Evolutionary conservation across 2,113 vertebrate genomes (phyloP), one percentile per base, ranked within the genome.

Genomic region (Varanus komodoensis): DNA sequence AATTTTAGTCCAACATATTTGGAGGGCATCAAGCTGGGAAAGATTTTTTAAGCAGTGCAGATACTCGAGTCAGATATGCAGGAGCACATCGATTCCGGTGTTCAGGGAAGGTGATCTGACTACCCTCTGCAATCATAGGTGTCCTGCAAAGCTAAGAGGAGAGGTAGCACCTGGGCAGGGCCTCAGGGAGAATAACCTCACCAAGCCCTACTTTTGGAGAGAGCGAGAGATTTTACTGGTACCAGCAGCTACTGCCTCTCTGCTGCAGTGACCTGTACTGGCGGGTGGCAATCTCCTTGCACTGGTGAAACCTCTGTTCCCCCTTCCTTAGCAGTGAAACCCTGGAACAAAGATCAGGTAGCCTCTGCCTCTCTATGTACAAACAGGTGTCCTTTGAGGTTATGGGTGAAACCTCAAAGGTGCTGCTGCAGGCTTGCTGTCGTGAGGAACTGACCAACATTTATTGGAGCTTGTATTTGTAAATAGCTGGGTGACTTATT

Each of bases 401-500:
- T 89, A 8, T 27, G 1, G 21, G 25, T 84, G 73, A 27, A 4
- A 75, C 54, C 75, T 78, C n/a, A 78, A 83, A 74, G 14, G 48
- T 95, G 91, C 93, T 95, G 94, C 93, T 94, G 23, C 82, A 88
- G 67, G 77, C 57, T 93, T 89, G 89, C 89, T 93, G 4, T 87
- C 89, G 86, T 88, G 68, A 91, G 86, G 1, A 2, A 84, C 48
- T 80, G 0, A 27, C 84, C 50, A 83, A 54, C 79, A 75, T 89
- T 92, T 74, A 25, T 89, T 88, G 14, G 83, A 74, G 87, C 69
- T 88, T 87, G 61, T 84, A 21, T 29, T 68, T 91, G 77, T 93
- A 75, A 89, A 74, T 86, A 94, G 48, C 44, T 44, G 23, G 8
- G 0, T 14, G 7, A 2, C 80, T 84, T 32, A 19, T 78, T 78